phyloP scores from a whole-genome alignment of 1,140 invertebrate genomes.

The Apis cerana region DNA sequence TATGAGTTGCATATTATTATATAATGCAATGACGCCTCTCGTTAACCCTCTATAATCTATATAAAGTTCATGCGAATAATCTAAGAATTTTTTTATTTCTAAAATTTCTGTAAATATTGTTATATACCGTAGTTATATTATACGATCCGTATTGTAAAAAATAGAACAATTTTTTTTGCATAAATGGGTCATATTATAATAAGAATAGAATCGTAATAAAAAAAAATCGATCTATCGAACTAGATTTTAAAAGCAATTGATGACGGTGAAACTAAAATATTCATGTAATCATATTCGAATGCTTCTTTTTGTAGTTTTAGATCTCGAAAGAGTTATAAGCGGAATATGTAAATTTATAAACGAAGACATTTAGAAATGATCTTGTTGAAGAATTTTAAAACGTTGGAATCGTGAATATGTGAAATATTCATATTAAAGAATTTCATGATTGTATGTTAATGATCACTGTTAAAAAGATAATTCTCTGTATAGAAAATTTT shows the following conservation, averaged over 20 bases:
- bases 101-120: background rate
- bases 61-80: background rate
- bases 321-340: background rate
- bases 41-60: slow-evolving; percentile 21
- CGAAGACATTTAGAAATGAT: background rate
- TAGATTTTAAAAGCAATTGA: background rate
- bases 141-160: background rate
- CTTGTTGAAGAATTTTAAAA: background rate
- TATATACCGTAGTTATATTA: slow-evolving; percentile 13
- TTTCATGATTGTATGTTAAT: background rate
- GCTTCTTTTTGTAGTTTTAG: background rate
- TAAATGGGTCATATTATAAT: background rate
- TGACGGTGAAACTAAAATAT: background rate
- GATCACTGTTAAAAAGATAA: background rate
- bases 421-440: background rate
- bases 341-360: background rate
- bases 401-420: background rate
- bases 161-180: background rate
- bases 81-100: background rate
- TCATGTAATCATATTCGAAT: slow-evolving; percentile 5
- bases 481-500: background rate
- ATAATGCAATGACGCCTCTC: slow-evolving; percentile 1
- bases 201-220: background rate
- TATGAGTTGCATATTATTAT: slow-evolving; percentile 29
- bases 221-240: too few relatives aligned